Percentiles rank a stretch among this genome's conserved stretches.
Evolutionary conservation across 2,888 invertebrate genomes (phyloP).

Genomic region (Ichneumon xanthorius): DNA sequence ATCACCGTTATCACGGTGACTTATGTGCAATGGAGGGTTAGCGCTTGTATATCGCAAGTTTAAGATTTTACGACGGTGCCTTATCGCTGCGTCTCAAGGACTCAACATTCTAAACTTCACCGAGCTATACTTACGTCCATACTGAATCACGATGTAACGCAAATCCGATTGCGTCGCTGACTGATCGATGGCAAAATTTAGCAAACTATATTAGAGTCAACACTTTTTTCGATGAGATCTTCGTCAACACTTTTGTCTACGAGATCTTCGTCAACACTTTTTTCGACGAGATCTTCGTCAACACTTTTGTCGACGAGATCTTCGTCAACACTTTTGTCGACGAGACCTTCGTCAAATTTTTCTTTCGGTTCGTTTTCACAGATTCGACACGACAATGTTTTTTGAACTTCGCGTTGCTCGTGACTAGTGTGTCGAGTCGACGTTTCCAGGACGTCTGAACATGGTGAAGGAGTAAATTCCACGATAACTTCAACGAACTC

Average conservation of each 20-base stretch:
- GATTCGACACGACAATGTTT: neutral
- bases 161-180: conserved; percentile 23
- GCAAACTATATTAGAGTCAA: neutral
- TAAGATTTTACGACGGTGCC: conserved; percentile 81
- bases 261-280: neutral
- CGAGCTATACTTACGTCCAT: conserved; percentile 53
- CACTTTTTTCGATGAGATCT: neutral
- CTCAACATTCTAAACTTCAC: neutral
- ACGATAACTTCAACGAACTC: conserved; percentile 22
- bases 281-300: neutral
- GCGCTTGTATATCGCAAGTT: neutral
- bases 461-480: conserved; percentile 13
- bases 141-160: neutral
- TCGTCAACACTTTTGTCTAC: neutral
- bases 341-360: no score
- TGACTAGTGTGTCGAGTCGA: conserved; percentile 12
- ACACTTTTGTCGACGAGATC: neutral
- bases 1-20: neutral
- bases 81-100: conserved; percentile 3
- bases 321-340: no score
- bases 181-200: neutral
- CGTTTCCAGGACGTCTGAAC: conserved; percentile 56
- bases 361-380: neutral
- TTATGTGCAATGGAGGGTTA: neutral
- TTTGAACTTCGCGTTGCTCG: neutral